Conservation (phyloP, 1,140 invertebrate genomes). For the Danaus plexippus region DNA sequence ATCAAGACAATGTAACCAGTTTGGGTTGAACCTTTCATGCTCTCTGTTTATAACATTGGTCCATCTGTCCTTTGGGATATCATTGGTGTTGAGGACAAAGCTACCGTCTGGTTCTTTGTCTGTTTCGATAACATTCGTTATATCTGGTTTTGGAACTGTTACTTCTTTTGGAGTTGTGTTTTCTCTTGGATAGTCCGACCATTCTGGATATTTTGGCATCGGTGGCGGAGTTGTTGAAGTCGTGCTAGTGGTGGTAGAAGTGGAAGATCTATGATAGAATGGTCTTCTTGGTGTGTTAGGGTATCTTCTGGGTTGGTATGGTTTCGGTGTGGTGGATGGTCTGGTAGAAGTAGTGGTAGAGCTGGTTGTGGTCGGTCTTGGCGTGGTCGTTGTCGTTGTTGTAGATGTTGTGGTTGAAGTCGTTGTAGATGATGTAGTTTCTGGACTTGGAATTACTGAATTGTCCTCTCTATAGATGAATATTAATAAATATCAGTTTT, state of each 20-base stretch:
- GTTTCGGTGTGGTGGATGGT: slow-evolving; percentile 29
- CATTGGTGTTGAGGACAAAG: slow-evolving; percentile 31
- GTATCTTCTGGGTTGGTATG: slow-evolving; percentile 23
- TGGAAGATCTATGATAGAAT: slow-evolving; percentile 16
- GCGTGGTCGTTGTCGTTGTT: slow-evolving; percentile 14
- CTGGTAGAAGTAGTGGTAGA: slow-evolving; percentile 20
- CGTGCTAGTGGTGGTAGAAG: slow-evolving; percentile 5
- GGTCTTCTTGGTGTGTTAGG: slow-evolving; percentile 22
- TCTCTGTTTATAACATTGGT: slow-evolving; percentile 43
- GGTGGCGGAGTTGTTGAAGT: slow-evolving; percentile 11
- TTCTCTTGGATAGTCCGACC: slow-evolving; percentile 21
- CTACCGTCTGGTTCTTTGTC: slow-evolving; percentile 35
- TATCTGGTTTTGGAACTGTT: slow-evolving; percentile 23
- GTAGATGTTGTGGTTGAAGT: slow-evolving; percentile 17
- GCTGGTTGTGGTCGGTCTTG: slow-evolving; percentile 20
- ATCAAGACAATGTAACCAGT: slow-evolving; percentile 45
- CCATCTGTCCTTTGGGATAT: slow-evolving; percentile 46
- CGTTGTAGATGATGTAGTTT: slow-evolving; percentile 7
- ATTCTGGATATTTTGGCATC: slow-evolving; percentile 23
- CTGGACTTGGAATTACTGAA: slow-evolving; percentile 8
- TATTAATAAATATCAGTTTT: too few species aligned
- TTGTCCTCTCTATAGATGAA: slow-evolving; percentile 29
- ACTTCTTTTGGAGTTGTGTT: slow-evolving; percentile 29
- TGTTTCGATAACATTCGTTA: slow-evolving; percentile 31
- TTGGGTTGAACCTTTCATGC: slow-evolving; percentile 36